phyloP scores from a whole-genome alignment of 2,113 vertebrate genomes.

The Gila orcuttii region DNA sequence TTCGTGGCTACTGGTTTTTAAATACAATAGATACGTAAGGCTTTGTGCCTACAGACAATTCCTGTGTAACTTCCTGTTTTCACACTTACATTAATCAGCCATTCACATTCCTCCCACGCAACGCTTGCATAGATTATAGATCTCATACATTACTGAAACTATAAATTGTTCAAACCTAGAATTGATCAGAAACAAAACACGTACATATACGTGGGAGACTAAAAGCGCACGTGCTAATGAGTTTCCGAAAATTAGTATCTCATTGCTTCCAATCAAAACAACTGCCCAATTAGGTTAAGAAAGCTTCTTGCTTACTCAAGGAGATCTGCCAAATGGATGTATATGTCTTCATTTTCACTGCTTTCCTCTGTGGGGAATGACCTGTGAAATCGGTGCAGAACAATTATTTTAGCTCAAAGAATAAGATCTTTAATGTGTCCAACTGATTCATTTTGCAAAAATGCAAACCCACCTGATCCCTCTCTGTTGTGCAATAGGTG shows the following conservation, averaged over 20 bases:
- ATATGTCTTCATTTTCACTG: constrained; percentile 87
- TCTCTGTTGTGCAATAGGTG: constrained; percentile 77
- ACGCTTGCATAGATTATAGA: not conserved
- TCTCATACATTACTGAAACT: not conserved
- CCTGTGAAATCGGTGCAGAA: constrained; percentile 70
- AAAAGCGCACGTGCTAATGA: constrained; percentile 32
- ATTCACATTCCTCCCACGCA: not conserved
- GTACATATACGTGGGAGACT: constrained; percentile 60
- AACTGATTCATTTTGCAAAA: not conserved
- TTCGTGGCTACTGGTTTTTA: not conserved
- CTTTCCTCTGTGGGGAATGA: constrained; percentile 91
- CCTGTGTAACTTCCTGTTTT: not conserved
- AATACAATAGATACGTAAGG: not conserved
- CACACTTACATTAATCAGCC: not conserved
- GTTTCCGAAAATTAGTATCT: not conserved
- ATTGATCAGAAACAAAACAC: constrained; percentile 46
- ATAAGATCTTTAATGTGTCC: not conserved
- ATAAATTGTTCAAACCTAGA: constrained; percentile 37
- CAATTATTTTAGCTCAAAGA: not conserved
- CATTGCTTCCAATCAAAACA: not conserved
- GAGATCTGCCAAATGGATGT: constrained; percentile 90
- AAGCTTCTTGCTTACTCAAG: constrained; percentile 85
- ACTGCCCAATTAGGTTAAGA: constrained; percentile 32
- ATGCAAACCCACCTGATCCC: constrained; percentile 84
- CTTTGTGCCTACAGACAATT: not conserved